phyloP scores from a whole-genome alignment of 2,113 vertebrate species.

The Chascanopsetta lugubris region DNA sequence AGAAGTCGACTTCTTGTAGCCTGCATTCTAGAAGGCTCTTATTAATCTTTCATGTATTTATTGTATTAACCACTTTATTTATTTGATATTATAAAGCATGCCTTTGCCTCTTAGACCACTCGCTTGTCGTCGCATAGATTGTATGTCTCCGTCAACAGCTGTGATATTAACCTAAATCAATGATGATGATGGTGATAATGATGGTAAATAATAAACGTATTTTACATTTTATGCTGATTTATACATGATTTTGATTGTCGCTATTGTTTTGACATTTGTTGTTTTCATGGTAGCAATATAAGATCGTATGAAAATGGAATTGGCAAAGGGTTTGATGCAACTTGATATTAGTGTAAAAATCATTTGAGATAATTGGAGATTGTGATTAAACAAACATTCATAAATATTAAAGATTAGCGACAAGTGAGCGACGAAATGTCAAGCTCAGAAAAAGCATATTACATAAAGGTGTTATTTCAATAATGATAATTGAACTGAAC shows the following conservation, averaged over 20 bases:
- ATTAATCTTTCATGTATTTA: conserved; percentile 86
- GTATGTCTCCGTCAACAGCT: conserved; percentile 53
- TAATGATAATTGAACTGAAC: no score
- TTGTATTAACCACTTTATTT: conserved; percentile 87
- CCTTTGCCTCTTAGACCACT: conserved; percentile 51
- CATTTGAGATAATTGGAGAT: no score
- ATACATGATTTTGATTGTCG: background rate
- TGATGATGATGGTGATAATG: no score
- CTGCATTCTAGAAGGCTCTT: conserved; percentile 93
- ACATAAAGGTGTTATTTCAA: no score
- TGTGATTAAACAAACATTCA: no score
- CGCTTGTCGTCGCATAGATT: conserved; percentile 56
- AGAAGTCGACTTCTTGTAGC: conserved; percentile 88
- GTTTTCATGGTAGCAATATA: no score
- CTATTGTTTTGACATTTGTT: conserved; percentile 3
- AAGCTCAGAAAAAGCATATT: no score
- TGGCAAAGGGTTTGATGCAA: no score
- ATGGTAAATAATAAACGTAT: conserved; percentile 72
- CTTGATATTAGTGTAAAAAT: no score
- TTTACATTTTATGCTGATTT: conserved; percentile 21
- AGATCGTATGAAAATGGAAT: no score
- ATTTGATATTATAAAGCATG: conserved; percentile 75
- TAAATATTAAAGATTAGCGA: no score
- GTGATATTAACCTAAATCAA: conserved; percentile 79
- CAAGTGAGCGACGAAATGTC: no score